Evolutionary conservation across 1,140 invertebrate genomes (phyloP).

Genomic region (Lordiphosa collinella): DNA sequence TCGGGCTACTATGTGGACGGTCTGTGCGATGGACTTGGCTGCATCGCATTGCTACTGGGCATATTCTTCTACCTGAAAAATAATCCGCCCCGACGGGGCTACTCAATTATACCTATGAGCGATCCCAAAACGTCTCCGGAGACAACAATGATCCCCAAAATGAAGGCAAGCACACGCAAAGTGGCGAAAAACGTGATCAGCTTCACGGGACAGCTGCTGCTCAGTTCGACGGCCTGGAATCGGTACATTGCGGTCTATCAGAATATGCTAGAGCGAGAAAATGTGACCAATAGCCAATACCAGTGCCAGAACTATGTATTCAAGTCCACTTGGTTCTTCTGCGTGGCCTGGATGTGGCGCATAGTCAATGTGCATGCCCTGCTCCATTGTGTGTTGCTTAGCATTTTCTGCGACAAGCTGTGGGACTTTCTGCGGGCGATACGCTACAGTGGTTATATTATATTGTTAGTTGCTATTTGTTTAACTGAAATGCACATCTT

Average conservation of each 20-base stretch:
- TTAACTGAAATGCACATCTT: constrained; percentile 83
- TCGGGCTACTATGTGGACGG: constrained; percentile 87
- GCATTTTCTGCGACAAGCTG: constrained; percentile 89
- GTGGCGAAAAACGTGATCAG: constrained; percentile 84
- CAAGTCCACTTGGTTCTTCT: constrained; percentile 85
- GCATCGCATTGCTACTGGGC: constrained; percentile 84
- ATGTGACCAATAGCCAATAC: constrained; percentile 80
- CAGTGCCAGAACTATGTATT: constrained; percentile 82
- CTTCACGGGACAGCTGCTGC: constrained; percentile 85
- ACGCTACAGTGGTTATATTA: constrained; percentile 83
- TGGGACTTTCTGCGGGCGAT: constrained; percentile 86
- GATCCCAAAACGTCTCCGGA: constrained; percentile 80
- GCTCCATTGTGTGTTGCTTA: constrained; percentile 86
- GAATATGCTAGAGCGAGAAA: constrained; percentile 84
- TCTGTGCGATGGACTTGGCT: constrained; percentile 87
- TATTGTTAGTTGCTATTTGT: constrained; percentile 82
- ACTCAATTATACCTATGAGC: constrained; percentile 82
- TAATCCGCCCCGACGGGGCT: constrained; percentile 85
- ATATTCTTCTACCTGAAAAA: constrained; percentile 84
- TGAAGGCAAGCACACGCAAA: constrained; percentile 83
- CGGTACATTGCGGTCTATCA: constrained; percentile 89
- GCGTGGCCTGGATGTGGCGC: constrained; percentile 88
- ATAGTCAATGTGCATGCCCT: constrained; percentile 89
- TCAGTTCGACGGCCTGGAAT: constrained; percentile 89
- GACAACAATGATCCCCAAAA: constrained; percentile 83